Evolutionary conservation across 2,888 invertebrate genomes (phyloP).

Genomic region (Linnaemya tessellans): DNA sequence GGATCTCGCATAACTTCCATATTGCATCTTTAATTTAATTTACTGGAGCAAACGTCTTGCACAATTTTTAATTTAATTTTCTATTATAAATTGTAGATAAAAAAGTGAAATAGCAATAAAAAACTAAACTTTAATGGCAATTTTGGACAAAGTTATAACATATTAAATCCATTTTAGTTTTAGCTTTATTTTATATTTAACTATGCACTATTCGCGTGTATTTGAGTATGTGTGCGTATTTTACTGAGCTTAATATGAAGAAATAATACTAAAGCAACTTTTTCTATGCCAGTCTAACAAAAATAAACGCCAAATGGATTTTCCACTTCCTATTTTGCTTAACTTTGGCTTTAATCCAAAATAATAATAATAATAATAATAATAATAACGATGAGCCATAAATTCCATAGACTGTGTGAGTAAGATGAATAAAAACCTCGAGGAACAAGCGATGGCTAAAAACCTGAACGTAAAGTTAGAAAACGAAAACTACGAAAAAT

Average conservation of each 20-base stretch:
- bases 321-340: constrained; percentile 66
- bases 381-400: constrained; percentile 73
- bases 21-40: constrained; percentile 1
- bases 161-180: constrained; percentile 67
- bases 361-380: constrained; percentile 72
- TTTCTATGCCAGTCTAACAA: constrained; percentile 34
- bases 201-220: not conserved
- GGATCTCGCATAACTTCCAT: constrained; percentile 36
- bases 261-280: constrained; percentile 48
- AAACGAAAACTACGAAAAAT: constrained; percentile 56
- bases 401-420: constrained; percentile 65
- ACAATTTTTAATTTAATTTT: constrained; percentile 69
- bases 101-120: constrained; percentile 31
- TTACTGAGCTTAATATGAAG: constrained; percentile 18
- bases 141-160: constrained; percentile 71
- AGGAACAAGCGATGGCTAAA: constrained; percentile 19
- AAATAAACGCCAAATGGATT: constrained; percentile 66
- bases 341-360: constrained; percentile 71
- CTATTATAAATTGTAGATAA: constrained; percentile 55
- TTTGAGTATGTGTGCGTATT: not conserved
- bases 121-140: constrained; percentile 32
- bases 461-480: constrained; percentile 59
- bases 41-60: constrained; percentile 25
- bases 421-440: constrained; percentile 22
- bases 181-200: constrained; percentile 39